Evolutionary conservation across 1,140 invertebrate species (phyloP), one percentile per base, ranked within the genome.

Genomic region (Hyposmocoma kahamanoa): DNA sequence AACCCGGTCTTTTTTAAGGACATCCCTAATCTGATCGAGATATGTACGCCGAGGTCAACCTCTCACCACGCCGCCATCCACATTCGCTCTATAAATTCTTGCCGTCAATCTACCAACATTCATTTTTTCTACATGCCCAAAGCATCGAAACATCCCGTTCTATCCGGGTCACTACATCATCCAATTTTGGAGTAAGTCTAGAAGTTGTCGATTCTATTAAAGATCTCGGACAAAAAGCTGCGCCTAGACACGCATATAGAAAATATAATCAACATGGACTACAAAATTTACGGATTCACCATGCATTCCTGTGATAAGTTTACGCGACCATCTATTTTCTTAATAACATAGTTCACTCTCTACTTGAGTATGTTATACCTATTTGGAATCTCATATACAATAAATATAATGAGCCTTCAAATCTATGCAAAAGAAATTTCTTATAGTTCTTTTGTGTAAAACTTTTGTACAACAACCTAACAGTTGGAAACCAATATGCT

Each of bases 311-410:
- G 45, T 11, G 20, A 3, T 22, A 13, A 48, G 5, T 57, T 57
- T 46, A 44, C 15, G 10, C 20, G 39, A 24, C 19, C 20, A 1
- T 46, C 47, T 4, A 49, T 42, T 36, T 57, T 42, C 38, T 11
- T 49, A 51, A 51, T n/a, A 34, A 6, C 32, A 15, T 56, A 2
- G n/a, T 57, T 13, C 41, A 41, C 11, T 44, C 49, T 11, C 54
- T 45, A 22, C 15, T 56, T 10, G 49, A 57, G 36, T 57, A 57
- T 34, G 54, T 50, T 13, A 36, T 52, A 11, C 21, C 41, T 2
- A 28, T 57, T 13, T 57, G 54, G 54, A 57, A 48, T 28, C 49
- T 50, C 4, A 41, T 24, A 36, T 57, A 52, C 24, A 28, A 44
- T 22, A 48, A 46, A 38, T 57, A 57, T 42, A 34, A 24, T 10